These are phyloP conservation scores for Chascanopsetta lugubris DNA, from an alignment of 2,113 vertebrate genomes.

Conservation along the genomic window DNA sequence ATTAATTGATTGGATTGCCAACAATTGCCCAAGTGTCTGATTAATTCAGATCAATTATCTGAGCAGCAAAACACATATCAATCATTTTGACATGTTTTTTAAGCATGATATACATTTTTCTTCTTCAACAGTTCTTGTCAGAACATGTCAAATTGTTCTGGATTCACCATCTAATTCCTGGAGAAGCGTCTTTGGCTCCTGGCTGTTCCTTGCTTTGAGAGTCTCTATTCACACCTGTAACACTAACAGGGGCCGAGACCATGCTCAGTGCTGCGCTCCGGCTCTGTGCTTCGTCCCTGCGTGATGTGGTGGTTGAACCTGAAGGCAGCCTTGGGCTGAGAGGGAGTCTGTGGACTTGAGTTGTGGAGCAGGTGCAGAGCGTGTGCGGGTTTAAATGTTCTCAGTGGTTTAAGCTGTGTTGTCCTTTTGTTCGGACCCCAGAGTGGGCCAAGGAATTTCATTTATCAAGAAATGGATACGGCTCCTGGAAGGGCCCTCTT, in stretches of 20 bases:
- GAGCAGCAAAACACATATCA: too few relatives aligned
- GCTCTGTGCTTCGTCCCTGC: background rate
- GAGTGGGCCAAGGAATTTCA: conserved; percentile 69
- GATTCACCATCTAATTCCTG: too few relatives aligned
- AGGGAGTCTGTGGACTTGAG: conserved; percentile 2
- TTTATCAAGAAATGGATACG: conserved; percentile 74
- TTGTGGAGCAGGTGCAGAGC: conserved; percentile 32
- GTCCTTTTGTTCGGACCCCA: conserved; percentile 56
- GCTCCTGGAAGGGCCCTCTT: conserved; percentile 65
- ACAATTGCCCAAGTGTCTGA: too few relatives aligned
- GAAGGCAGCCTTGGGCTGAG: background rate
- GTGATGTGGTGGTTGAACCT: background rate
- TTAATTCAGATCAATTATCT: too few relatives aligned
- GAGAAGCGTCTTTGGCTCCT: background rate
- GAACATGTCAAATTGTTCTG: too few relatives aligned
- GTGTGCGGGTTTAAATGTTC: conserved; percentile 9
- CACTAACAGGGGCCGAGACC: background rate
- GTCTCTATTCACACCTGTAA: background rate
- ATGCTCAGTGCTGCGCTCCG: background rate
- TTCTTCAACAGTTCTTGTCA: too few relatives aligned
- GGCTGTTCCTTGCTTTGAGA: background rate
- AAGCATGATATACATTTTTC: too few relatives aligned
- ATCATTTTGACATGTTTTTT: too few relatives aligned
- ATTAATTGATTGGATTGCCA: too few relatives aligned
- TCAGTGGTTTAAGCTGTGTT: conserved; percentile 47